Conservation (phyloP, 2,113 vertebrate species). For the Oncorhynchus gorbuscha region DNA sequence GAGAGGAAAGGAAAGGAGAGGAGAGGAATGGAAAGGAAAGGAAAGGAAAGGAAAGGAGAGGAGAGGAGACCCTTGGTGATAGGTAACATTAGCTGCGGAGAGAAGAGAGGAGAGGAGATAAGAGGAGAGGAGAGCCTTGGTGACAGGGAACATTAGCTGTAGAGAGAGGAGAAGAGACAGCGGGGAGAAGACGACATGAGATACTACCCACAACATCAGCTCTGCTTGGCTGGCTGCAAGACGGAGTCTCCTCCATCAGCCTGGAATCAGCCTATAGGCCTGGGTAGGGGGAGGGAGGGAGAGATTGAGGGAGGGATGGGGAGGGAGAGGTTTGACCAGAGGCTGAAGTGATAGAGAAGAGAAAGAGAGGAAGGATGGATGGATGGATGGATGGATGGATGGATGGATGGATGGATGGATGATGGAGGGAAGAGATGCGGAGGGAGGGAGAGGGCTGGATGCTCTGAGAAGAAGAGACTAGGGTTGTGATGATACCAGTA, state of each 20-base stretch:
- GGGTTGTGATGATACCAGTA: no score
- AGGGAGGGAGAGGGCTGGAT: slow-evolving; percentile 26
- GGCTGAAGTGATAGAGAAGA: slow-evolving; percentile 32
- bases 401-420: not conserved
- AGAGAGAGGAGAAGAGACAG: slow-evolving; percentile 18
- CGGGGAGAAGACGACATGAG: slow-evolving; percentile 22
- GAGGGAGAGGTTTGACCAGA: slow-evolving; percentile 38
- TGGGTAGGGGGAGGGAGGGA: slow-evolving; percentile 25
- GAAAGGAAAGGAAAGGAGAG: not conserved
- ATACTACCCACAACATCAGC: slow-evolving; percentile 49
- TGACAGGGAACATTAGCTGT: not conserved
- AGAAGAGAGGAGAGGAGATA: not conserved
- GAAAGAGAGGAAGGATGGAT: not conserved
- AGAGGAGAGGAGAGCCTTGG: not conserved
- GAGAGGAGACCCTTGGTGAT: not conserved
- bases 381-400: not conserved
- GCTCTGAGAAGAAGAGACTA: not conserved
- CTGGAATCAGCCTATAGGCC: slow-evolving; percentile 3
- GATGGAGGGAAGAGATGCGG: not conserved
- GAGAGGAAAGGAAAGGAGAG: not conserved
- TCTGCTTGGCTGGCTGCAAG: slow-evolving; percentile 52
- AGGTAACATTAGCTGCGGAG: no score
- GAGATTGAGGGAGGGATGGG: slow-evolving; percentile 13
- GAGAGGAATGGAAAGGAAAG: slow-evolving; percentile 30
- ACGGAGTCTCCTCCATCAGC: slow-evolving; percentile 44